Conservation (phyloP, 2,888 invertebrate species). For the Agriotes lineatus region DNA sequence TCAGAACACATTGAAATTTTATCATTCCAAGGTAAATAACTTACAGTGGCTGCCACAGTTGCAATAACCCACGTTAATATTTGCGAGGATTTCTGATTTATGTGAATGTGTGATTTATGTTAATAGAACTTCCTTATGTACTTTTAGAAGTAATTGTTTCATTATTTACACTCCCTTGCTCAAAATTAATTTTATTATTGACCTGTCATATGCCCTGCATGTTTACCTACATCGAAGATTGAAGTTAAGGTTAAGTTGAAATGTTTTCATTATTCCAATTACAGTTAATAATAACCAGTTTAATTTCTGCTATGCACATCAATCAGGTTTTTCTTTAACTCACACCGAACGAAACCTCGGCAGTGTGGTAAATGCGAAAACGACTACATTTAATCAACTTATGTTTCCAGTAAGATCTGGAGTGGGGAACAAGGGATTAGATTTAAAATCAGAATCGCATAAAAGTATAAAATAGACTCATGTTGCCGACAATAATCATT, state of each 20-base stretch:
- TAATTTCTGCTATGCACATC: constrained; percentile 22
- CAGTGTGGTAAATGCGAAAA: constrained; percentile 18
- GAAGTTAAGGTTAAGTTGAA: constrained; percentile 12
- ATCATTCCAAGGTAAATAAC: neutral
- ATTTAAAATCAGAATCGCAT: too few relatives aligned
- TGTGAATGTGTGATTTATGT: constrained; percentile 30
- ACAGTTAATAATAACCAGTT: constrained; percentile 23
- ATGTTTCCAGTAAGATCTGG: neutral
- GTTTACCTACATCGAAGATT: constrained; percentile 32
- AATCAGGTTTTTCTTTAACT: constrained; percentile 14
- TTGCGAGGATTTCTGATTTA: constrained; percentile 29
- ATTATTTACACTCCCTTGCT: constrained; percentile 32
- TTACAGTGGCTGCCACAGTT: neutral
- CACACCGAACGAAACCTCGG: constrained; percentile 5
- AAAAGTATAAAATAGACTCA: too few relatives aligned
- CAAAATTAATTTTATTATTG: constrained; percentile 35
- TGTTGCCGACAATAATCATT: too few relatives aligned
- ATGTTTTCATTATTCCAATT: constrained; percentile 34
- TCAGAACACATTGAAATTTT: neutral
- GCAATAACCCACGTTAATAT: constrained; percentile 7
- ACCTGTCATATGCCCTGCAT: constrained; percentile 23
- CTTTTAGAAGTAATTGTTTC: constrained; percentile 35
- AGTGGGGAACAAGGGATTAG: too few relatives aligned
- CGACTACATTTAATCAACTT: constrained; percentile 11
- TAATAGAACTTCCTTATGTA: constrained; percentile 30